Evolutionary conservation across 2,797 vertebrate genomes (phyloP).

Genomic region (Trichosurus vulpecula): DNA sequence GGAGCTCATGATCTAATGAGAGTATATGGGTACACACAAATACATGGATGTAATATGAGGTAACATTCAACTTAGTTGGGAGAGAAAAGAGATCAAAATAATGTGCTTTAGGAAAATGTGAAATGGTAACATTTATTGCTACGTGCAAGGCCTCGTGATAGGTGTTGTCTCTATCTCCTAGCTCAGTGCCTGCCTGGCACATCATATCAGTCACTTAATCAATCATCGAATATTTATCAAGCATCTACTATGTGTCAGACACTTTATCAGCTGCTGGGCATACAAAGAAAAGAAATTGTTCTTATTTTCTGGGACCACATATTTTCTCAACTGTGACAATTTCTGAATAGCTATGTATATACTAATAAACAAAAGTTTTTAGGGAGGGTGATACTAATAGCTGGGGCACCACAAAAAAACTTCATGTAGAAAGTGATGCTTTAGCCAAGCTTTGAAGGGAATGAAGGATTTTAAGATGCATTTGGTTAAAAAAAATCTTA

Average conservation of each 20-base stretch:
- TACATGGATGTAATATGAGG: neutral
- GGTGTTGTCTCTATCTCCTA: neutral
- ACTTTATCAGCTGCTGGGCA: neutral
- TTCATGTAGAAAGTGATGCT: no score
- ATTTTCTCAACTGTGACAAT: neutral
- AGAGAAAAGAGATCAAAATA: neutral
- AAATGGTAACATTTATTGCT: neutral
- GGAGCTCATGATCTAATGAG: neutral
- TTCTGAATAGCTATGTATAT: no score
- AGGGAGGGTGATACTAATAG: no score
- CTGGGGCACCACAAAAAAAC: no score
- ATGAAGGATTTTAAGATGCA: no score
- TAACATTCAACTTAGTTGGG: neutral
- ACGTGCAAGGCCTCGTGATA: neutral
- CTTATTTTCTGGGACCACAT: neutral
- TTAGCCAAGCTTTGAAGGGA: no score
- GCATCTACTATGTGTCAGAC: neutral
- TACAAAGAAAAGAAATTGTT: neutral
- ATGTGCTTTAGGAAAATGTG: neutral
- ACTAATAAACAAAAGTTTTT: no score
- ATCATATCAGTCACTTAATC: neutral
- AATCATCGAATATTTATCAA: neutral
- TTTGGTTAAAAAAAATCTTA: neutral
- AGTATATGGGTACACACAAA: neutral
- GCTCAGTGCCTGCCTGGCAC: neutral